A percentile compares a stretch with the other conserved stretches of the same genome.
phyloP scores from a whole-genome alignment of 2,113 vertebrate species.

The Apus apus region DNA sequence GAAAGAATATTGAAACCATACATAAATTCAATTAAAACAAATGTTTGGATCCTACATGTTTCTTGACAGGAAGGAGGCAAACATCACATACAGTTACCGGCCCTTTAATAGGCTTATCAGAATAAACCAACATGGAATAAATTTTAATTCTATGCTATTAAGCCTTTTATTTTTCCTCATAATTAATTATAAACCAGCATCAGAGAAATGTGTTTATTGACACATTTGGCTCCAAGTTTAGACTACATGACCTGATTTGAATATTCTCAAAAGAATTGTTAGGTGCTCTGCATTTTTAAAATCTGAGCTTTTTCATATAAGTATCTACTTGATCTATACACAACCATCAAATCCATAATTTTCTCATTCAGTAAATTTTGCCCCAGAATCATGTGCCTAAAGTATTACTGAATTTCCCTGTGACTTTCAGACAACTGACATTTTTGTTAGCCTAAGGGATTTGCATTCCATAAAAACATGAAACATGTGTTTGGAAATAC shows the following conservation, averaged over 20 bases:
- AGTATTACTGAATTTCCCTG: neutral
- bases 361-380: neutral
- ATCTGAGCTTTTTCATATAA: neutral
- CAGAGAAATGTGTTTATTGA: neutral
- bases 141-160: neutral
- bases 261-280: neutral
- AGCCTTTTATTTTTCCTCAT: neutral
- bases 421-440: neutral
- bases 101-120: neutral
- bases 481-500: slow-evolving; percentile 54
- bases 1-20: neutral
- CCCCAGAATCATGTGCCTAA: neutral
- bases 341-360: neutral
- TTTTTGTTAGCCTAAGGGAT: slow-evolving; percentile 2
- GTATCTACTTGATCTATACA: neutral
- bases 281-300: neutral
- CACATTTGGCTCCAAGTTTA: neutral
- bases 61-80: neutral
- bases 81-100: neutral
- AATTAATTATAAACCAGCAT: neutral
- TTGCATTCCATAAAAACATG: neutral
- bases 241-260: neutral
- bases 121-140: neutral
- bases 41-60: neutral
- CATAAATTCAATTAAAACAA: neutral